These are phyloP conservation scores for Mus spicilegus DNA, from an alignment of 2,113 vertebrate genomes.

Conservation along the genomic window DNA sequence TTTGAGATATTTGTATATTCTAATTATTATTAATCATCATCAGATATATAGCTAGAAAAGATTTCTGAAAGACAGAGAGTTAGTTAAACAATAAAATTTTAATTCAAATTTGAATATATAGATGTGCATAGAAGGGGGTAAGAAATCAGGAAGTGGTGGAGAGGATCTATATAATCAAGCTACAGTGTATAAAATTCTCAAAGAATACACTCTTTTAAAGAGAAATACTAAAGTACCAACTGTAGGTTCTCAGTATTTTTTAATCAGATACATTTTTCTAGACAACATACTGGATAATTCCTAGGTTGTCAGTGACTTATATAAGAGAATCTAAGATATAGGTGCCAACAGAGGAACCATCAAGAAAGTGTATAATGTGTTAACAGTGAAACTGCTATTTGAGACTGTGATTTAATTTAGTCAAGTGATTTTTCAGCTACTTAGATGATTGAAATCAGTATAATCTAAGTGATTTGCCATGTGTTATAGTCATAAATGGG, in stretches of 20 bases:
- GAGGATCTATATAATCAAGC: not conserved
- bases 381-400: not conserved
- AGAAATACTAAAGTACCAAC: not conserved
- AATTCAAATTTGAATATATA: not conserved
- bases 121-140: not conserved
- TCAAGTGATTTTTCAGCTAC: not conserved
- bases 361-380: not conserved
- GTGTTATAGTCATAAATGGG: not conserved
- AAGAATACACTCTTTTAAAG: not conserved
- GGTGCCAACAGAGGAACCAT: not conserved
- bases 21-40: not conserved
- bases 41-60: not conserved
- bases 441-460: not conserved
- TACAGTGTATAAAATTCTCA: not conserved
- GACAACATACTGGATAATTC: not conserved
- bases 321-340: not conserved
- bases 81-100: not conserved
- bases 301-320: not conserved
- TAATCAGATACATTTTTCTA: not conserved
- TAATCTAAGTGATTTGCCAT: not conserved
- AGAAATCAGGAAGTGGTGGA: too few species aligned
- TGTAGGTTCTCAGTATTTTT: not conserved
- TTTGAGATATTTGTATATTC: not conserved
- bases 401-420: not conserved
- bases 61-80: not conserved